Evolutionary conservation across 2,797 vertebrate genomes (phyloP).

Genomic region (Crocidura indochinensis): DNA sequence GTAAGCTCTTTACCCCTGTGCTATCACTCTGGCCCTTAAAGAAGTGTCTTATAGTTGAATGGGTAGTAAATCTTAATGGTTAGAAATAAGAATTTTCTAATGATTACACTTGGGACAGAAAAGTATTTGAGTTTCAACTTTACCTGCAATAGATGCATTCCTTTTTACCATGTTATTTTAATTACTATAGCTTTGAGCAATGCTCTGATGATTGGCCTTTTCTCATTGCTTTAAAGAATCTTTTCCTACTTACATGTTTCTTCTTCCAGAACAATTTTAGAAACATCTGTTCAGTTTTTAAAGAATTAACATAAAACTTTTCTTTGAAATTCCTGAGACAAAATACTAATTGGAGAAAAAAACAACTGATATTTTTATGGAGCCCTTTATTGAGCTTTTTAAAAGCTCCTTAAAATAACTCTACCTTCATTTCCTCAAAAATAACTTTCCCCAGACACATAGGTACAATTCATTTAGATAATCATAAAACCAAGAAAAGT

Average conservation of each 20-base stretch:
- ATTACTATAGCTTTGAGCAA: slow-evolving; percentile 51
- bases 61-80: slow-evolving; percentile 12
- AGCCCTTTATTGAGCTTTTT: neutral
- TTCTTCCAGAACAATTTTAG: slow-evolving; percentile 40
- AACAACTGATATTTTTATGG: slow-evolving; percentile 50
- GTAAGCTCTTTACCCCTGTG: too few relatives aligned
- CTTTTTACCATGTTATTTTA: slow-evolving; percentile 52
- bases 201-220: slow-evolving; percentile 30
- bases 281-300: slow-evolving; percentile 30
- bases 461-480: slow-evolving; percentile 66
- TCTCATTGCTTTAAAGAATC: slow-evolving; percentile 36
- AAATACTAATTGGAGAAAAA: slow-evolving; percentile 64
- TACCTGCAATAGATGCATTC: neutral
- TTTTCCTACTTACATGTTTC: slow-evolving; percentile 48
- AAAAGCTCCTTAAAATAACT: slow-evolving; percentile 70
- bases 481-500: neutral
- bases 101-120: neutral
- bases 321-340: slow-evolving; percentile 34
- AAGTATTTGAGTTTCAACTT: slow-evolving; percentile 5
- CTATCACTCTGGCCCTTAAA: neutral
- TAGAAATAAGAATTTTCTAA: slow-evolving; percentile 21
- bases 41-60: neutral
- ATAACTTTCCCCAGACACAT: slow-evolving; percentile 64
- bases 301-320: slow-evolving; percentile 52
- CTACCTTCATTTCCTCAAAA: slow-evolving; percentile 64